These are phyloP conservation scores for Lagocephalus sceleratus DNA, from an alignment of 2,797 vertebrate species.

Conservation along the genomic window DNA sequence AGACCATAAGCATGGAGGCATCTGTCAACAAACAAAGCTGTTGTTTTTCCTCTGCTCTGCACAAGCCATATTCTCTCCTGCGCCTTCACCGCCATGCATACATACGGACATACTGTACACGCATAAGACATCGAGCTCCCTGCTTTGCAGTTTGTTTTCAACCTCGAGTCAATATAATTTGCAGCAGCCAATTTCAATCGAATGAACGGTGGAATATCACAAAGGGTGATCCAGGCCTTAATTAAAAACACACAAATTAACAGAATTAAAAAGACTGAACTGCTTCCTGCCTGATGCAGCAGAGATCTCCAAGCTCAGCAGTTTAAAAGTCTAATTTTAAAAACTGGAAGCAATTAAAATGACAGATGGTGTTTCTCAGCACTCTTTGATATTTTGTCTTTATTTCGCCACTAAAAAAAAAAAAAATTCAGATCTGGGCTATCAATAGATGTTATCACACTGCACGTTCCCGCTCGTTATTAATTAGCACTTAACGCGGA, in stretches of 20 bases:
- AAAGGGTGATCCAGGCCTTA: slow-evolving; percentile 19
- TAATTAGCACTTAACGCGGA: slow-evolving; percentile 52
- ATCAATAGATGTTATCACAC: slow-evolving; percentile 25
- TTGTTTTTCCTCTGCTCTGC: slow-evolving; percentile 92
- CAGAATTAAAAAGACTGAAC: slow-evolving; percentile 37
- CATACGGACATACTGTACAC: slow-evolving; percentile 46
- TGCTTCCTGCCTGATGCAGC: slow-evolving; percentile 21
- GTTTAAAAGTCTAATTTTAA: slow-evolving; percentile 46
- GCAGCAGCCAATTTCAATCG: slow-evolving; percentile 32
- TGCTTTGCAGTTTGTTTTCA: slow-evolving; percentile 49
- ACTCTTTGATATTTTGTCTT: slow-evolving; percentile 58
- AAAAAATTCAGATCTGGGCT: slow-evolving; percentile 35
- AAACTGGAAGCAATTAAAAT: slow-evolving; percentile 57
- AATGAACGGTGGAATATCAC: slow-evolving; percentile 31
- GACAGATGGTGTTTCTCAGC: slow-evolving; percentile 62
- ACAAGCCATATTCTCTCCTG: slow-evolving; percentile 67
- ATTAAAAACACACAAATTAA: slow-evolving; percentile 46
- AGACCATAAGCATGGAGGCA: slow-evolving; percentile 92
- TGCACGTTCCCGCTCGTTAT: slow-evolving; percentile 32
- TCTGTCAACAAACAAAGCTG: slow-evolving; percentile 99
- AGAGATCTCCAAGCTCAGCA: slow-evolving; percentile 33
- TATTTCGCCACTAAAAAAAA: slow-evolving; percentile 31
- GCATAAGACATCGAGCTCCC: slow-evolving; percentile 50
- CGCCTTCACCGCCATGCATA: slow-evolving; percentile 53
- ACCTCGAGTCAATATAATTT: slow-evolving; percentile 58